Conservation (phyloP, 2,113 vertebrate species). For the Phyllopteryx taeniolatus region DNA sequence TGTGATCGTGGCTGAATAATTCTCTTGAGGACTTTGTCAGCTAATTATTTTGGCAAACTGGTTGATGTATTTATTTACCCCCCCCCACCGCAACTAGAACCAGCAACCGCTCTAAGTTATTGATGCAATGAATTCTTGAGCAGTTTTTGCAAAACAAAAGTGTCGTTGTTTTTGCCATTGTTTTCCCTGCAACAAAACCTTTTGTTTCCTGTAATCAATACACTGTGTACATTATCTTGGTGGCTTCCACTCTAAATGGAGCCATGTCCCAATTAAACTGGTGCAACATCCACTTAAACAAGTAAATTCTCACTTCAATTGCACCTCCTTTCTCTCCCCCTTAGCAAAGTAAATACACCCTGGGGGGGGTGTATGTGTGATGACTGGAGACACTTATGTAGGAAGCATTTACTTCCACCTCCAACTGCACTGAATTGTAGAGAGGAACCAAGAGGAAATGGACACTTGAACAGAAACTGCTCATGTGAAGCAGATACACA, state of each 20-base stretch:
- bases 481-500: background rate
- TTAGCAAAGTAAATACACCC: too few relatives aligned
- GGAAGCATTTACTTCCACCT: too few relatives aligned
- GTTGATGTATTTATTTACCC: constrained; percentile 9
- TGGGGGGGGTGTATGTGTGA: too few relatives aligned
- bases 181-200: background rate
- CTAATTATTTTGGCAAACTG: constrained; percentile 44
- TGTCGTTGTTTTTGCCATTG: constrained; percentile 25
- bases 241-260: too few relatives aligned
- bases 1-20: constrained; percentile 58
- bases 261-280: too few relatives aligned
- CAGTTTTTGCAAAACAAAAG: constrained; percentile 34
- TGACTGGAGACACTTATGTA: background rate
- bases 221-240: too few relatives aligned
- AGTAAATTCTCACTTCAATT: too few relatives aligned
- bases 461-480: background rate
- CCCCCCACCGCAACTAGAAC: background rate
- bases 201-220: too few relatives aligned
- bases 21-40: constrained; percentile 55
- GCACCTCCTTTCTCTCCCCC: too few relatives aligned
- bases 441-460: background rate
- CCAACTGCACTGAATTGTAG: too few relatives aligned
- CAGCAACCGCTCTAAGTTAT: background rate
- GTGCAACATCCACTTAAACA: too few relatives aligned
- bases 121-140: constrained; percentile 25